Base-by-base conservation (phyloP, 2,797 vertebrate species). In the Mionectes olivaceus region DNA sequence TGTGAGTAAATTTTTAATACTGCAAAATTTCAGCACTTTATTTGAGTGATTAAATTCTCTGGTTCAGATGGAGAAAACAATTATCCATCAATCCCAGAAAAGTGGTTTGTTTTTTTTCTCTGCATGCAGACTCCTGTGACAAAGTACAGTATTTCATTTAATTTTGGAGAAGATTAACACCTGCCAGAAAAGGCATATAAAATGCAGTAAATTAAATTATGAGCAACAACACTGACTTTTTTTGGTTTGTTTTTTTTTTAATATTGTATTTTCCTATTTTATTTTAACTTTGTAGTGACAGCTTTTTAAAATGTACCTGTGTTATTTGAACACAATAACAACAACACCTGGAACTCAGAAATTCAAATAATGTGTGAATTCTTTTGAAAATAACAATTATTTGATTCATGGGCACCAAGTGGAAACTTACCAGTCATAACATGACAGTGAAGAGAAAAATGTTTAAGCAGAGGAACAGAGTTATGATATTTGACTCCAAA, bases 131-230 rank as follows among this genome's bases (percentile, higher is more conserved):
- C 22, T 73, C 74, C 41, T 19, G 19, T 61, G 56, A 87, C 32
- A 79, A 87, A 94, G 32, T 53, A 83, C 33, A 60, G 12, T 41
- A 59, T 61, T 83, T 77, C 3, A 75, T 52, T 93, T 76, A 86
- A 91, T 91, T 90, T 60, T 89, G 50, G 91, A 94, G 74, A 94
- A 87, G 43, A 92, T 82, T 94, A 93, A 25, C 49, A 90, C 74
- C 46, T 92, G 86, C 68, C n/a, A 94, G 46, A 92, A 55, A 78
- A 92, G 15, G 13, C 23, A 67, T 47, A 80, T n/a, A 77, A 95
- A 89, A 88, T 33, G 30, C 11, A 93, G 28, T n/a, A 91, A 90
- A 91, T 88, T 55, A 84, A 90, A 93, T 86, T 81, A 75, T 12
- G 1, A 95, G 63, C 49, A 94, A 67, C 43, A 79, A 52, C 39